Conservation (phyloP, 2,888 invertebrate species). For the Cancer borealis region DNA sequence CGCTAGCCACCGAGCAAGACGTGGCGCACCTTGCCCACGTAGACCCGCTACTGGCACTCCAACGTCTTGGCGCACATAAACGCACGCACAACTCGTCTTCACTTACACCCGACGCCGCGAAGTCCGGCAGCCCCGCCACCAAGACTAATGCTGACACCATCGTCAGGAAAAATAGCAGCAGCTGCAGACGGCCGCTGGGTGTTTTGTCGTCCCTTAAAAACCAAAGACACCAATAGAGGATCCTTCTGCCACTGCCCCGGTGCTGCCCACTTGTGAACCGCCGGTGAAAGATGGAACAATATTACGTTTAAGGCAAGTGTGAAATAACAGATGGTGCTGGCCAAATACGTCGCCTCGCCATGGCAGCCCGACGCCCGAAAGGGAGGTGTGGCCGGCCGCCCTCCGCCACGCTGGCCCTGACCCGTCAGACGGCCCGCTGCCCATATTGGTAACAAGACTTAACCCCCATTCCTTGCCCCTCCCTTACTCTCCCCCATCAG, state of each 20-base stretch:
- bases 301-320: not conserved
- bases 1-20: slow-evolving; percentile 27
- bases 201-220: slow-evolving; percentile 68
- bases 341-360: slow-evolving; percentile 47
- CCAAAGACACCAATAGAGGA: slow-evolving; percentile 61
- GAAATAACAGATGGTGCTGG: slow-evolving; percentile 56
- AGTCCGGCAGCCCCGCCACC: not conserved
- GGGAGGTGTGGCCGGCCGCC: slow-evolving; percentile 36
- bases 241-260: not conserved
- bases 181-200: slow-evolving; percentile 64
- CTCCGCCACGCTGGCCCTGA: slow-evolving; percentile 53
- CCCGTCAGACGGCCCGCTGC: slow-evolving; percentile 56
- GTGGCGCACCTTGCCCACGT: slow-evolving; percentile 38
- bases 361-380: slow-evolving; percentile 47
- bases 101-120: not conserved
- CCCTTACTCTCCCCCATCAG: not conserved
- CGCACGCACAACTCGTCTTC: not conserved
- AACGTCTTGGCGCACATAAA: slow-evolving; percentile 35
- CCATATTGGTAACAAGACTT: slow-evolving; percentile 62
- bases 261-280: slow-evolving; percentile 41
- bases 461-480: not conserved
- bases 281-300: slow-evolving; percentile 45
- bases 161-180: slow-evolving; percentile 59
- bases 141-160: slow-evolving; percentile 10
- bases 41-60: slow-evolving; percentile 47